Conservation (phyloP, 2,113 vertebrate species). For the Blennius ocellaris region DNA sequence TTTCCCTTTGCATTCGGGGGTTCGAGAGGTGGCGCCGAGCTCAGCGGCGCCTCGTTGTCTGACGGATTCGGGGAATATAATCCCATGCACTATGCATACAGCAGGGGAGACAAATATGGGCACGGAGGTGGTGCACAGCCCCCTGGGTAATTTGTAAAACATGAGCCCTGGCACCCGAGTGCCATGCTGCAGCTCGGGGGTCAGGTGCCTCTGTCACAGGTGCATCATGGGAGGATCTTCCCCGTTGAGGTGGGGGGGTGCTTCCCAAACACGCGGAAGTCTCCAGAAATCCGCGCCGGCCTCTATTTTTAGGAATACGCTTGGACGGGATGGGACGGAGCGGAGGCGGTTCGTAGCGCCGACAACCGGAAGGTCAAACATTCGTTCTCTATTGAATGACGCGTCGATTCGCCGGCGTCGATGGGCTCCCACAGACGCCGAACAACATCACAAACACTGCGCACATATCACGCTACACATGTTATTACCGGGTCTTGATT, state of each 20-base stretch:
- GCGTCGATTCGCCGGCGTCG: conserved; percentile 2
- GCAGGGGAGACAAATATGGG: conserved; percentile 75
- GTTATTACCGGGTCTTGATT: conserved; percentile 80
- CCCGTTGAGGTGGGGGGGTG: conserved; percentile 43
- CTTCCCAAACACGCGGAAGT: conserved; percentile 40
- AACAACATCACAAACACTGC: conserved; percentile 35
- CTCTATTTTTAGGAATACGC: conserved; percentile 33
- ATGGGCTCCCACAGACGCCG: conserved; percentile 1
- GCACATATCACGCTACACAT: conserved; percentile 35
- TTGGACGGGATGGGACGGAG: conserved; percentile 3
- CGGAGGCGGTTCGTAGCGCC: neutral
- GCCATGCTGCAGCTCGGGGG: conserved; percentile 80
- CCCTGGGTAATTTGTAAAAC: conserved; percentile 85
- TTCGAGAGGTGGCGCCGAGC: conserved; percentile 64
- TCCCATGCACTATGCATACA: conserved; percentile 85
- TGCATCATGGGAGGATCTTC: conserved; percentile 83
- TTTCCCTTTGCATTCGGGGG: conserved; percentile 45
- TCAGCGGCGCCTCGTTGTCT: conserved; percentile 56
- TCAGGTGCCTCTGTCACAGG: conserved; percentile 86
- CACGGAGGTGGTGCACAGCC: conserved; percentile 80
- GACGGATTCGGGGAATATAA: conserved; percentile 54
- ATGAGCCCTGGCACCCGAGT: conserved; percentile 81
- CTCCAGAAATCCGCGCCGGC: conserved; percentile 22
- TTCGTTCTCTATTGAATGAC: conserved; percentile 8
- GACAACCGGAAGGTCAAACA: conserved; percentile 3